Evolutionary conservation across 2,888 invertebrate species (phyloP), one percentile per base, ranked within the genome.

Genomic region (Scaeva pyrastri): DNA sequence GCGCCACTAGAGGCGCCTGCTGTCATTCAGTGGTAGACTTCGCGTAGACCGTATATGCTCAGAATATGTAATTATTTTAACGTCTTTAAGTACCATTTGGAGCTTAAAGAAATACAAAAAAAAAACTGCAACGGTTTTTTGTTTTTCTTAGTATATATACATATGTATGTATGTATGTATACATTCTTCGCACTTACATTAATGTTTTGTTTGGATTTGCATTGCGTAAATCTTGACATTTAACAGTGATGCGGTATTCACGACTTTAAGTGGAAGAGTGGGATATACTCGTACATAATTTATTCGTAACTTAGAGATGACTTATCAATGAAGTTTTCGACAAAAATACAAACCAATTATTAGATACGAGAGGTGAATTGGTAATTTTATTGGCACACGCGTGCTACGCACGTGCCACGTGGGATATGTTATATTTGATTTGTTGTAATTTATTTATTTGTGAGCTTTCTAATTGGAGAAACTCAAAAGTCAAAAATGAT

Each of bases 151-250:
- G 23, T 52, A 52, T 23, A 3, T 10, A 12, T 11, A 16, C 7
- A 0, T 55, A 55, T 16, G 12, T 26, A 8, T 50, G n/a, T n/a
- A 14, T 14, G 10, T n/a, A n/a, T 36, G 31, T 43, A n/a, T n/a
- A n/a, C n/a, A n/a, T n/a, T n/a, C n/a, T n/a, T n/a, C n/a, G n/a
- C n/a, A n/a, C n/a, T n/a, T n/a, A 41, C 23, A 39, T 45, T 16
- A 14, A 39, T 43, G 41, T 56, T 66, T 52, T 75, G 71, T 72
- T 55, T 72, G 52, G 39, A 84, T 71, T 72, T 85, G 80, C 39
- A 85, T 85, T 85, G 85, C 85, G 81, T 77, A 81, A 85, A 52
- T 55, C 21, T 77, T 81, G 85, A 85, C 85, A 85, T 85, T 85
- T 77, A 77, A 41, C 31, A 48, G 19, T 52, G 31, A 31, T 31